A percentile compares a stretch with the other conserved stretches of the same genome.
These are phyloP conservation scores for Rhagoletis zephyria DNA, from an alignment of 1,140 invertebrate species.

Conservation along the genomic window DNA sequence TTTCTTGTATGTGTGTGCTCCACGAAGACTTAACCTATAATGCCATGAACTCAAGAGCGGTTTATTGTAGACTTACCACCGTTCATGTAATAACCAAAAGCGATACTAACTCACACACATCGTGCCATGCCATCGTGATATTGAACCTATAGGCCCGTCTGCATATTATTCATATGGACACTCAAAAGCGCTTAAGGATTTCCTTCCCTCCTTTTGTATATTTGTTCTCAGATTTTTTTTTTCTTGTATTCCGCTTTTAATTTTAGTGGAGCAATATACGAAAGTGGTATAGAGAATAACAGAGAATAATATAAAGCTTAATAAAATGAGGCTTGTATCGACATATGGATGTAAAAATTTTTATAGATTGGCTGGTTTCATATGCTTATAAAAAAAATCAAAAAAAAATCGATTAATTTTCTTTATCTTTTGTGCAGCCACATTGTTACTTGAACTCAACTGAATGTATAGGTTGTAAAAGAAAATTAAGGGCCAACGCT, in stretches of 20 bases:
- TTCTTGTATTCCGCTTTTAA: neutral
- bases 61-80: neutral
- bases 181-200: neutral
- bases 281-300: neutral
- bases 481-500: too few relatives aligned
- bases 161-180: too few relatives aligned
- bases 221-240: neutral
- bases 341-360: too few relatives aligned
- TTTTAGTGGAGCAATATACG: neutral
- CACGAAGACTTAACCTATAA: neutral
- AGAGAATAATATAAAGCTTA: neutral
- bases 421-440: neutral
- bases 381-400: neutral
- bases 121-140: neutral
- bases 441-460: neutral
- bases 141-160: constrained; percentile 12
- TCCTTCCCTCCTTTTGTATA: neutral
- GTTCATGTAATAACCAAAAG: neutral
- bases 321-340: too few relatives aligned
- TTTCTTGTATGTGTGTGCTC: neutral
- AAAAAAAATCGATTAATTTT: neutral
- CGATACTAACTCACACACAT: neutral
- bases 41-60: constrained; percentile 35
- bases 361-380: too few relatives aligned
- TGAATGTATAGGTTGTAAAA: too few relatives aligned